Base-by-base conservation (phyloP, 2,797 vertebrate genomes). In the Syngnathus rostellatus region DNA sequence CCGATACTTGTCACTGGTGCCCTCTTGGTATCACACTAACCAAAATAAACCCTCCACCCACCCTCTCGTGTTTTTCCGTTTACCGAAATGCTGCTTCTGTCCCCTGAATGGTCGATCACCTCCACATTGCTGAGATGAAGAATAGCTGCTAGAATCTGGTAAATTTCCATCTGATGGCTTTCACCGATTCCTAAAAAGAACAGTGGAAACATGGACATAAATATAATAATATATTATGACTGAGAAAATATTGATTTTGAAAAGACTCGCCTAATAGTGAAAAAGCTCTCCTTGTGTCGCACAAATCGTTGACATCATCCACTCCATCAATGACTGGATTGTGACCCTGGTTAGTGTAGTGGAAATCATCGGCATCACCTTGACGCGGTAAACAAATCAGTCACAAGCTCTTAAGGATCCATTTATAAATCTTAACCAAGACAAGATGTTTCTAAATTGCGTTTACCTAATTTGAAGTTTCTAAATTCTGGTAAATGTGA, bases 91-190 rank as follows among this genome's bases (percentile, higher is more conserved):
- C 74, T 78, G 85, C 95, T 93, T 83, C 85, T 93, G 77, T 97
- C 96, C 65, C 91, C 82, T 46, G 94, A 93, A 67, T 92, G 91
- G 43, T 92, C 90, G 3, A 86, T 91, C 81, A 99, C 89, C 38
- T 92, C 91, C 83, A 98, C 94, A 0, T 98, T 99, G 75, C 97
- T 94, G 63, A 99, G 86, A 80, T 98, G 97, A 81, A 99, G 97
- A 83, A 99, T 89, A 62, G 93, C 93, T 70, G 95, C 94, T 71
- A 99, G 90, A 79, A 97, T 92, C 74, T 90, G 91, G 83, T 96
- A 99, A 79, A 98, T 90, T 73, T 92, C 91, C 92, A 95, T 94
- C 88, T 99, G 97, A 74, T 93, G 91, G 38, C 83, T 86, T 71
- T 95, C 94, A 81, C 73, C 77, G 72, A 98, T 94, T 67, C 96